phyloP scores from a whole-genome alignment of 2,888 invertebrate species.

The Adela reaumurella region DNA sequence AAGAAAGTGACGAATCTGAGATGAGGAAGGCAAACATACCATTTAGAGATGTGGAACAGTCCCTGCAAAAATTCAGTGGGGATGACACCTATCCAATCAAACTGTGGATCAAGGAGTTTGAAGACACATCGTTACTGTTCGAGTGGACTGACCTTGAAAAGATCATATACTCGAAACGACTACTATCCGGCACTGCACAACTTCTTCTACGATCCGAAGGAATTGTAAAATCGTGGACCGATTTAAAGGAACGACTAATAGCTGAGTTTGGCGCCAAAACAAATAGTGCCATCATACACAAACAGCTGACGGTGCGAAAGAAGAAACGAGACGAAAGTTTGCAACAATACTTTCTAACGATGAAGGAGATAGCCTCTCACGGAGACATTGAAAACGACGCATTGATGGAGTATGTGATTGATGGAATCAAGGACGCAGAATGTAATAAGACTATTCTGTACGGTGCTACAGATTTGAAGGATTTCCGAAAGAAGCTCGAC shows the following conservation, averaged over 20 bases:
- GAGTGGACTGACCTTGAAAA: neutral
- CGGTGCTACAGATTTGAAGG: neutral
- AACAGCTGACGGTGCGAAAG: neutral
- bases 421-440: constrained; percentile 19
- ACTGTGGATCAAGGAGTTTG: neutral
- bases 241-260: neutral
- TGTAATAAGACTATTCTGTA: neutral
- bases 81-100: neutral
- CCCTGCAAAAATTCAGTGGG: neutral
- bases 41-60: neutral
- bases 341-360: constrained; percentile 7
- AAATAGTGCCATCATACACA: neutral
- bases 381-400: constrained; percentile 20
- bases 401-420: constrained; percentile 25
- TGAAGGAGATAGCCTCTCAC: constrained; percentile 23
- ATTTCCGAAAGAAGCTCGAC: neutral
- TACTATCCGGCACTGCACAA: neutral
- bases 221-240: neutral
- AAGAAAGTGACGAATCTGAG: neutral
- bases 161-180: neutral
- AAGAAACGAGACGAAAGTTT: neutral
- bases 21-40: neutral
- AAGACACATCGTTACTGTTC: neutral
- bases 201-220: neutral
- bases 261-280: neutral